These are phyloP conservation scores for Macaria liturata DNA, from an alignment of 2,888 invertebrate genomes.

Conservation along the genomic window DNA sequence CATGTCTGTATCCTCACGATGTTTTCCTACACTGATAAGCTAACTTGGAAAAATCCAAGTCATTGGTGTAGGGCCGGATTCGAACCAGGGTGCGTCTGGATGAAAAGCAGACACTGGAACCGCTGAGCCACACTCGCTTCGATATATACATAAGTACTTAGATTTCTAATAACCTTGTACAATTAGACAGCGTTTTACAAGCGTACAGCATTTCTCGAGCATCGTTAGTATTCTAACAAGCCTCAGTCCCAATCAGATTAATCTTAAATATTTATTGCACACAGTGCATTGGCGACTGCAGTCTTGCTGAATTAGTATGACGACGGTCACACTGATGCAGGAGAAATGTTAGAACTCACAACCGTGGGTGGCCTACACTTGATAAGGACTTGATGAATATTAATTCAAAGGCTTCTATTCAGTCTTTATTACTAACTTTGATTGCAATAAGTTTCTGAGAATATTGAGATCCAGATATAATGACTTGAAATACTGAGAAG, in stretches of 20 bases:
- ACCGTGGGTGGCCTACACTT: constrained; percentile 77
- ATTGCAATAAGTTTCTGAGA: not conserved
- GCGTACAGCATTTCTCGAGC: constrained; percentile 36
- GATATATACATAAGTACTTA: no score
- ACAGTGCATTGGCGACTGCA: constrained; percentile 70
- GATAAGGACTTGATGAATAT: constrained; percentile 78
- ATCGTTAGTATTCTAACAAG: constrained; percentile 76
- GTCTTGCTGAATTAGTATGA: constrained; percentile 78
- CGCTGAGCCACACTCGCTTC: no score
- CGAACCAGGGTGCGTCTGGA: no score
- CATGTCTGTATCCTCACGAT: no score
- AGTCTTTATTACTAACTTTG: constrained; percentile 18
- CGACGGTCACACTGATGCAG: constrained; percentile 75
- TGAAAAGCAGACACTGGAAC: no score
- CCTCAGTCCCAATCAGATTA: constrained; percentile 73
- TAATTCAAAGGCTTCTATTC: constrained; percentile 46
- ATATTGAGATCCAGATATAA: no score
- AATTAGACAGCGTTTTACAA: constrained; percentile 46
- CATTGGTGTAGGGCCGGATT: no score
- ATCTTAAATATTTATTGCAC: constrained; percentile 83
- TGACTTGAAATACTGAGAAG: no score
- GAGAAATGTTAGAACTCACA: constrained; percentile 60
- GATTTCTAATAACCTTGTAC: constrained; percentile 20
- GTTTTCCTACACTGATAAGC: no score
- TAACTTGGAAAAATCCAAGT: no score